Conservation (phyloP, 2,113 vertebrate genomes). For the Rhodinocichla rosea region DNA sequence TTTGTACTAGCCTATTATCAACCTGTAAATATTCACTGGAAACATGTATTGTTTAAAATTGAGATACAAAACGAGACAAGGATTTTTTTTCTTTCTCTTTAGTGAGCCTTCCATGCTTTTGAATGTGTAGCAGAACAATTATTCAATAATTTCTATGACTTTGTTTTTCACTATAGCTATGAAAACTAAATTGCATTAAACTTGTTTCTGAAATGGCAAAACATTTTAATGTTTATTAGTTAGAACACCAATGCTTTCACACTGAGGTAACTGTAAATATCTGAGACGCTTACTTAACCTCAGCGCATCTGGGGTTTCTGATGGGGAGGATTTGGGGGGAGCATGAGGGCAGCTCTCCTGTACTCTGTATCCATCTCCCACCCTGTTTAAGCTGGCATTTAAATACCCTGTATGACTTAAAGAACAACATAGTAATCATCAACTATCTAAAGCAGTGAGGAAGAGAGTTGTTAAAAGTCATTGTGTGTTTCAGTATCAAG, state of each 20-base stretch:
- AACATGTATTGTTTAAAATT: constrained; percentile 41
- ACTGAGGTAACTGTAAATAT: neutral
- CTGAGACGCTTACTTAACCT: neutral
- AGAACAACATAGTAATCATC: neutral
- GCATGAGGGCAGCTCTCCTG: neutral
- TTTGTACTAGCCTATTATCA: constrained; percentile 34
- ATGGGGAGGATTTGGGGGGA: neutral
- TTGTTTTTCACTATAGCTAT: neutral
- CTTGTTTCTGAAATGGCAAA: neutral
- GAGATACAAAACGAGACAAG: constrained; percentile 35
- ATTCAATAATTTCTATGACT: neutral
- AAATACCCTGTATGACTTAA: fast-evolving
- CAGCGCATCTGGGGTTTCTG: neutral
- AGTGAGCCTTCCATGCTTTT: neutral
- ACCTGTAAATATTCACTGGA: constrained; percentile 31
- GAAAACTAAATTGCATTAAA: neutral
- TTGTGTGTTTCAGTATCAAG: neutral
- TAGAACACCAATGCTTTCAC: neutral
- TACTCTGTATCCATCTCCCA: neutral
- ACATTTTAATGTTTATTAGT: neutral
- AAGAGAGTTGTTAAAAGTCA: neutral
- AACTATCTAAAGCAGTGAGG: neutral
- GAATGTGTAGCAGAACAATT: neutral
- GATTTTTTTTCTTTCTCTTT: neutral
- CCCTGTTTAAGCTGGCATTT: neutral